Percentiles rank a stretch among this genome's conserved stretches.
Evolutionary conservation across 64 coral and sea anemone genomes (phyloP).

Genomic region (Porites lutea): DNA sequence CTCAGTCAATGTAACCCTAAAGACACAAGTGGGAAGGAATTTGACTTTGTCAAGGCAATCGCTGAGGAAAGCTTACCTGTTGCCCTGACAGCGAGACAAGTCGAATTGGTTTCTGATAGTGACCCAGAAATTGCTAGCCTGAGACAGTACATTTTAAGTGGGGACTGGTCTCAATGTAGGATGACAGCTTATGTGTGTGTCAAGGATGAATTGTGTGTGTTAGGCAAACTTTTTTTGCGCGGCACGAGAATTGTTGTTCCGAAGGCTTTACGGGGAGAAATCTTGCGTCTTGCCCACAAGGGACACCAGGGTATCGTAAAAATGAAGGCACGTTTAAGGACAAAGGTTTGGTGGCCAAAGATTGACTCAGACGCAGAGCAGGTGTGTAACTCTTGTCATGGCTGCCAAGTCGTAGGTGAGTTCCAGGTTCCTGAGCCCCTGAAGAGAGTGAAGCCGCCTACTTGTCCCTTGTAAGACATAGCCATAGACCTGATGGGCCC

Average conservation of each 20-base stretch:
- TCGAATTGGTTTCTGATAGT: slow-evolving; percentile 22
- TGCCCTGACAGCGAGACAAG: slow-evolving; percentile 21
- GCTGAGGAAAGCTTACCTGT: too few relatives aligned
- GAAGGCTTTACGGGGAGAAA: neutral
- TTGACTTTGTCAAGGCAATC: neutral
- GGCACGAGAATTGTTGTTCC: neutral
- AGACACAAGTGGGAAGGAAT: slow-evolving; percentile 32
- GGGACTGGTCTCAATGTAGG: slow-evolving; percentile 22
- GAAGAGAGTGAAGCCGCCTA: neutral
- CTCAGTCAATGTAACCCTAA: neutral
- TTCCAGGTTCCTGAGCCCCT: neutral
- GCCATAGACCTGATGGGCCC: slow-evolving; percentile 8
- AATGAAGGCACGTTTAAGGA: neutral
- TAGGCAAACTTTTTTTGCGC: neutral
- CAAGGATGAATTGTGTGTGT: slow-evolving; percentile 1
- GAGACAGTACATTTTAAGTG: slow-evolving; percentile 23
- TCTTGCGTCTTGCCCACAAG: neutral
- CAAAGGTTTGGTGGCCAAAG: too few relatives aligned
- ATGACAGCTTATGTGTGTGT: slow-evolving; percentile 28
- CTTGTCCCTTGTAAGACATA: slow-evolving; percentile 10
- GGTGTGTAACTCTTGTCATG: slow-evolving; percentile 4
- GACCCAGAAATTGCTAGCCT: slow-evolving; percentile 36
- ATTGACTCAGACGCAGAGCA: too few relatives aligned
- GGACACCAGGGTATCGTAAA: neutral
- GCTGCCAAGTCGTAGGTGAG: slow-evolving; percentile 16